phyloP scores from a whole-genome alignment of 2,113 vertebrate genomes.

The Paedocypris sp. region DNA sequence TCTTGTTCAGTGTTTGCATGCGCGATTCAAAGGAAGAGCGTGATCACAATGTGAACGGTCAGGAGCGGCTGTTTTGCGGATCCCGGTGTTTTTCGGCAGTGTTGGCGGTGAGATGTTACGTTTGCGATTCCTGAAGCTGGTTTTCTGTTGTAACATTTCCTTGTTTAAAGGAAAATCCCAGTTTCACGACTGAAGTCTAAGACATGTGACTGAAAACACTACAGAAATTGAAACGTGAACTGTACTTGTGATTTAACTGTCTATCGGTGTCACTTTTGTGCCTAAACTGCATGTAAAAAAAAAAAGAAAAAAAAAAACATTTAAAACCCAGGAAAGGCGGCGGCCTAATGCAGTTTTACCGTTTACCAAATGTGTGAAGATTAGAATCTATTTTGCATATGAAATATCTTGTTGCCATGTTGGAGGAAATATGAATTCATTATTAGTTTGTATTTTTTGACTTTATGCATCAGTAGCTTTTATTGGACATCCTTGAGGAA shows the following conservation, averaged over 20 bases:
- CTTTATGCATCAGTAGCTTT: conserved; percentile 33
- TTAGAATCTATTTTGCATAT: conserved; percentile 25
- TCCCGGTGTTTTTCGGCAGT: too few relatives aligned
- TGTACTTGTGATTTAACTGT: conserved; percentile 38
- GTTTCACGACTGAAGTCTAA: conserved; percentile 32
- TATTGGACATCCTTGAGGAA: conserved; percentile 40
- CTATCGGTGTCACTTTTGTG: conserved; percentile 50
- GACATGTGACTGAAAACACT: conserved; percentile 48
- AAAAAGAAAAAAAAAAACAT: too few relatives aligned
- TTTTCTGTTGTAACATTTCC: conserved; percentile 15
- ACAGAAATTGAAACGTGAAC: conserved; percentile 38
- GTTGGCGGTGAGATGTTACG: too few relatives aligned
- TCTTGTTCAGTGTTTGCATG: too few relatives aligned
- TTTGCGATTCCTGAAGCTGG: too few relatives aligned
- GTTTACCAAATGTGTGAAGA: conserved; percentile 41
- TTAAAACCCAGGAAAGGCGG: too few relatives aligned
- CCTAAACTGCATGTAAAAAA: conserved; percentile 47
- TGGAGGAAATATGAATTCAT: conserved; percentile 24
- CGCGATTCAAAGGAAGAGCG: too few relatives aligned
- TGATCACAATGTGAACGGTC: too few relatives aligned
- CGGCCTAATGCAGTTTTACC: conserved; percentile 17
- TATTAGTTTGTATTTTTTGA: conserved; percentile 11
- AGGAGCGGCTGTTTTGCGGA: too few relatives aligned
- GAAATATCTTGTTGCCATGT: conserved; percentile 26
- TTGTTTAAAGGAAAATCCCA: background rate